Conservation (phyloP, 2,888 invertebrate species). For the Creontiades dilutus region DNA sequence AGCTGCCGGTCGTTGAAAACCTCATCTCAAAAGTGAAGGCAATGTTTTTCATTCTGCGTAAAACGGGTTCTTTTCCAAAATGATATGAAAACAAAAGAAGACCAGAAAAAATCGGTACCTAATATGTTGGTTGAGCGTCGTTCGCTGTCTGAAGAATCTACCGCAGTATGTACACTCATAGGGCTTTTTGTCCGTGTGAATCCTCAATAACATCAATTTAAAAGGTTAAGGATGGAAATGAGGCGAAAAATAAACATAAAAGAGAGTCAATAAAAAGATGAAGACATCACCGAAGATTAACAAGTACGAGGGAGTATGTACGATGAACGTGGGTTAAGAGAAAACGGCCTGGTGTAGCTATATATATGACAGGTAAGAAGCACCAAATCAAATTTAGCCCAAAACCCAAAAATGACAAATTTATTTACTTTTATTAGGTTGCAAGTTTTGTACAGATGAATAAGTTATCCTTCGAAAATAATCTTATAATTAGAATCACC, state of each 20-base stretch:
- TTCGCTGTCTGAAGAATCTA: constrained; percentile 70
- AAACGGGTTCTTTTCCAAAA: constrained; percentile 57
- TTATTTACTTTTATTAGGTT: too few relatives aligned
- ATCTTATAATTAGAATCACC: too few relatives aligned
- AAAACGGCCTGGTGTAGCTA: neutral
- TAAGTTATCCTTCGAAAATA: too few relatives aligned
- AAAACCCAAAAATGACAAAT: too few relatives aligned
- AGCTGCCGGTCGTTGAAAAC: neutral
- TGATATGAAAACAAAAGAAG: neutral
- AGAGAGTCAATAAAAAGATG: neutral
- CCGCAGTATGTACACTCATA: constrained; percentile 70
- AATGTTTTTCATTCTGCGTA: constrained; percentile 68
- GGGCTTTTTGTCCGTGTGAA: constrained; percentile 70
- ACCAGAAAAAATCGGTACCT: constrained; percentile 50
- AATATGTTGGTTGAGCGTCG: constrained; percentile 69
- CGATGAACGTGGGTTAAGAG: neutral
- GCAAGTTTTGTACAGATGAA: too few relatives aligned
- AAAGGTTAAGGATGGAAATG: constrained; percentile 41
- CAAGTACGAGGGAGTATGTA: neutral
- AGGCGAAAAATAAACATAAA: constrained; percentile 5
- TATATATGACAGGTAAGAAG: neutral
- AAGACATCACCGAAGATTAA: neutral
- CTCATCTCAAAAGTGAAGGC: neutral
- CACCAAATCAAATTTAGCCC: too few relatives aligned
- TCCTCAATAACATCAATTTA: constrained; percentile 63